A percentile compares a stretch with the other conserved stretches of the same genome.
Evolutionary conservation across 2,797 vertebrate species (phyloP).

Genomic region (Chelon labrosus): DNA sequence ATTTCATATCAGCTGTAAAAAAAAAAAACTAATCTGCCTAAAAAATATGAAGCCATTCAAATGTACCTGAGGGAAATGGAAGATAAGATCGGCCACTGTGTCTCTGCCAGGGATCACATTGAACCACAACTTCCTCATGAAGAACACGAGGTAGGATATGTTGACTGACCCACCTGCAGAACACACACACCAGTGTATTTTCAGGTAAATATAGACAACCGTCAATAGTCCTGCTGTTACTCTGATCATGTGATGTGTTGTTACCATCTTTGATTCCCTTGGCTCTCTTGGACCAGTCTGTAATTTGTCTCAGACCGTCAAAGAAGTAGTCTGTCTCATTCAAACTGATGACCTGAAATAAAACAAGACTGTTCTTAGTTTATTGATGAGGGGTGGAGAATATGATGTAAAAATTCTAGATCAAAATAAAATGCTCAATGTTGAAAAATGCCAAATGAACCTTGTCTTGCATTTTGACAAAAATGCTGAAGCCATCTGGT

Average conservation of each 20-base stretch:
- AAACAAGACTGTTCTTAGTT: background rate
- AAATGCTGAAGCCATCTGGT: slow-evolving; percentile 94
- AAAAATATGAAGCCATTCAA: slow-evolving; percentile 49
- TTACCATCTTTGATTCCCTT: slow-evolving; percentile 91
- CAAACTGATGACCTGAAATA: slow-evolving; percentile 91
- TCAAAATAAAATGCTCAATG: background rate
- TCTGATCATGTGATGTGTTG: background rate
- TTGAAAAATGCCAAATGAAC: slow-evolving; percentile 66
- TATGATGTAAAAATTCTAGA: background rate
- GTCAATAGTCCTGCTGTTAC: background rate
- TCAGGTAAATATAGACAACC: background rate
- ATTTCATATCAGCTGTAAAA: slow-evolving; percentile 1
- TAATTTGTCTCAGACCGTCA: slow-evolving; percentile 92
- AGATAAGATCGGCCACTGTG: slow-evolving; percentile 90
- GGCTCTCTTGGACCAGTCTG: slow-evolving; percentile 90
- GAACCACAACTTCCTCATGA: slow-evolving; percentile 98
- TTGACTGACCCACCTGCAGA: slow-evolving; percentile 77
- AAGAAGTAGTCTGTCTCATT: slow-evolving; percentile 96
- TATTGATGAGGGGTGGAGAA: background rate
- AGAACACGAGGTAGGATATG: slow-evolving; percentile 89
- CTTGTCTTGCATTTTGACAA: slow-evolving; percentile 95
- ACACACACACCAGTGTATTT: slow-evolving; percentile 3
- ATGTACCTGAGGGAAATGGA: slow-evolving; percentile 96
- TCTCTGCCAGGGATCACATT: slow-evolving; percentile 92
- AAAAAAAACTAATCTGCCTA: background rate